These are phyloP conservation scores for Peromyscus polionotus DNA, from an alignment of 2,113 vertebrate genomes.

Conservation along the genomic window DNA sequence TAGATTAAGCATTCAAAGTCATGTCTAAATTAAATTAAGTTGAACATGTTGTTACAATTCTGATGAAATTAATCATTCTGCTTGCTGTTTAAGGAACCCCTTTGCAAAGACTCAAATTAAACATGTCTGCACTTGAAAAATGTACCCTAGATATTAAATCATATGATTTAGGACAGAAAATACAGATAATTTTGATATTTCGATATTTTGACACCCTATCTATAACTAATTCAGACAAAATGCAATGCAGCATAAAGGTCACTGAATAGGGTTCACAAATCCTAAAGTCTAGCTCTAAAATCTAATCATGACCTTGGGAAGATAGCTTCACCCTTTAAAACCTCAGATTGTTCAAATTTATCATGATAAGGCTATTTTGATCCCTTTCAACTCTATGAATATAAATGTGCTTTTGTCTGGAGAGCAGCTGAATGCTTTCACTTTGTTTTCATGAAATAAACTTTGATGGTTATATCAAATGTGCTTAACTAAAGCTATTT, in stretches of 20 bases:
- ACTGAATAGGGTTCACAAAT: not conserved
- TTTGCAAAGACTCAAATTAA: constrained; percentile 67
- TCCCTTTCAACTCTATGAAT: constrained; percentile 32
- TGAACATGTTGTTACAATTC: constrained; percentile 61
- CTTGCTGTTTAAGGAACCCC: constrained; percentile 61
- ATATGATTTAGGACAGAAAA: constrained; percentile 10
- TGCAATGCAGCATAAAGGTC: not conserved
- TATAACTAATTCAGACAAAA: constrained; percentile 13
- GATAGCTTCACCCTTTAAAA: not conserved
- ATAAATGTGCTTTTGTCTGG: not conserved
- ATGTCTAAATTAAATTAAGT: constrained; percentile 68
- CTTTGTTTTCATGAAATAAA: constrained; percentile 54
- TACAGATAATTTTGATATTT: constrained; percentile 27
- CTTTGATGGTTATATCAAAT: constrained; percentile 25
- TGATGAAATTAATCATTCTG: constrained; percentile 68
- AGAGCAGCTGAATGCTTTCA: constrained; percentile 10
- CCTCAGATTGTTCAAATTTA: constrained; percentile 10
- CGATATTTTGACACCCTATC: constrained; percentile 14
- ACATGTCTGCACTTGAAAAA: constrained; percentile 48
- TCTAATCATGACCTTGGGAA: not conserved
- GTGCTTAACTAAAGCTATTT: constrained; percentile 49
- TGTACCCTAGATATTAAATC: constrained; percentile 17
- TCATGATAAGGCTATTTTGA: constrained; percentile 21
- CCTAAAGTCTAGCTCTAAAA: not conserved
- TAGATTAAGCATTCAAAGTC: constrained; percentile 63